Percentiles rank a stretch among this genome's conserved stretches.
Evolutionary conservation across 2,113 vertebrate species (phyloP).

Genomic region (Myrmecobius fasciatus): DNA sequence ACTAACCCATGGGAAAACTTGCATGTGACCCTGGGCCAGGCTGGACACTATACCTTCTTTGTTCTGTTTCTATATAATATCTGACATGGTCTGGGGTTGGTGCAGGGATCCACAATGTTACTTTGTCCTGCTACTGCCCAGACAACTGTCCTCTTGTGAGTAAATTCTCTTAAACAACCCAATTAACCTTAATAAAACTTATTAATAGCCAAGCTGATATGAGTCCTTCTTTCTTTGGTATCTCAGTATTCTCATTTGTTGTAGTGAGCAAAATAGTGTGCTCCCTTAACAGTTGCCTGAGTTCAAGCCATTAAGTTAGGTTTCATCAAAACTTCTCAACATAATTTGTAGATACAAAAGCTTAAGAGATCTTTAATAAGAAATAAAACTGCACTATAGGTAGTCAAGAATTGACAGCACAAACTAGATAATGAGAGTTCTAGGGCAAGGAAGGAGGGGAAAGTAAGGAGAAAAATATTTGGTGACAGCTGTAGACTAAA

Average conservation of each 20-base stretch:
- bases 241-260: neutral
- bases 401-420: neutral
- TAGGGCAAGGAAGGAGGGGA: neutral
- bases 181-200: neutral
- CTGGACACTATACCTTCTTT: neutral
- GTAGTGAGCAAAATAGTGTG: neutral
- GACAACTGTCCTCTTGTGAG: neutral
- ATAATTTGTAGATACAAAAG: neutral
- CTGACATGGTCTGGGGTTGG: neutral
- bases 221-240: no score
- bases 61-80: neutral
- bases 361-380: neutral
- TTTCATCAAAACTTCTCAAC: neutral
- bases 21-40: neutral
- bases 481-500: neutral
- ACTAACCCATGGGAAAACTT: neutral
- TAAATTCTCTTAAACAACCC: neutral
- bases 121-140: neutral
- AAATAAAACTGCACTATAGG: neutral
- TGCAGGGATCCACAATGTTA: neutral
- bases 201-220: neutral
- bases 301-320: neutral
- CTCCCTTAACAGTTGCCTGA: neutral
- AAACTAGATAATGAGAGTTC: neutral
- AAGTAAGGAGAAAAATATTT: neutral